Conservation (phyloP, 2,113 vertebrate genomes). For the Oxyura jamaicensis region DNA sequence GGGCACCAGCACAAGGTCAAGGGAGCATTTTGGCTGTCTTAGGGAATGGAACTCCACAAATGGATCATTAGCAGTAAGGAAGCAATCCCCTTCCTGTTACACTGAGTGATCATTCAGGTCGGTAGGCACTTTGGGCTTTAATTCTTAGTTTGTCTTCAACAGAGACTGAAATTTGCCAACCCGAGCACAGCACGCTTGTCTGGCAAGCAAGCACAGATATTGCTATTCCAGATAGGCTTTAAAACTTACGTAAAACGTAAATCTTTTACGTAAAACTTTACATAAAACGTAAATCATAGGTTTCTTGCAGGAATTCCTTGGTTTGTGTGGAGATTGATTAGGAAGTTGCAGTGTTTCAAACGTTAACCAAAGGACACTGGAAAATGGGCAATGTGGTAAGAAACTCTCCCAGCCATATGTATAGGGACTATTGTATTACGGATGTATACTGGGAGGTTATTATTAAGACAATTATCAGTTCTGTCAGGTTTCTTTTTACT, state of each 20-base stretch:
- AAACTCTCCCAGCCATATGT: neutral
- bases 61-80: rapidly evolving
- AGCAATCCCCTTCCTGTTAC: neutral
- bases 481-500: neutral
- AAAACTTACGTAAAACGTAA: too few species aligned
- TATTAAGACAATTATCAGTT: neutral
- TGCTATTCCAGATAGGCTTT: neutral
- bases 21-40: neutral
- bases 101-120: rapidly evolving
- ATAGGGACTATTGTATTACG: neutral
- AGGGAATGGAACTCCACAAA: rapidly evolving
- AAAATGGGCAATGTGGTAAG: neutral
- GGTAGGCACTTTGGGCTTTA: neutral
- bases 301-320: neutral
- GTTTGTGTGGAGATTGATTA: neutral
- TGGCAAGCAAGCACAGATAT: neutral
- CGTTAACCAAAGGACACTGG: neutral
- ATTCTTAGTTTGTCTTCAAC: neutral
- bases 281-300: neutral
- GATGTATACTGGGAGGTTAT: neutral
- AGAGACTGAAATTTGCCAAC: neutral
- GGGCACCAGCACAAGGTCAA: neutral
- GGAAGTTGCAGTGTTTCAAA: neutral
- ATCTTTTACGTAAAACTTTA: too few species aligned
- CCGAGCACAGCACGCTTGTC: rapidly evolving